Percentiles rank a stretch among this genome's conserved stretches.
Evolutionary conservation across 2,797 vertebrate genomes (phyloP).

Genomic region (Spinus pinus): DNA sequence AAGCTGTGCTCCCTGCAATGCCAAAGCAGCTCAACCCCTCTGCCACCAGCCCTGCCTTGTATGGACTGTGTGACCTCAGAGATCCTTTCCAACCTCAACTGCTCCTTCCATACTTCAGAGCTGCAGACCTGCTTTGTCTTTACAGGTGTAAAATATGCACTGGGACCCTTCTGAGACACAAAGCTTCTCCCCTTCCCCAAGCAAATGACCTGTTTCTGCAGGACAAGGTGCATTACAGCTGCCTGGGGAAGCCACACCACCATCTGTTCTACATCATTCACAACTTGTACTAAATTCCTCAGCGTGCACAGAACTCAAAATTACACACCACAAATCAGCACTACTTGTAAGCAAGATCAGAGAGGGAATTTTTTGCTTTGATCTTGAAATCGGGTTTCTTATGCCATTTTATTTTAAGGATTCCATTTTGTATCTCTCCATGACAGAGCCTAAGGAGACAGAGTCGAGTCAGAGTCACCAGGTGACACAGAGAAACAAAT

Average conservation of each 20-base stretch:
- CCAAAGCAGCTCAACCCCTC: background rate
- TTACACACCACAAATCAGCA: background rate
- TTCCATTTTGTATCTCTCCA: background rate
- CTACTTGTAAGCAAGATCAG: background rate
- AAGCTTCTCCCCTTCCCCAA: background rate
- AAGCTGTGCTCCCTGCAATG: background rate
- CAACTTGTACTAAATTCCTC: background rate
- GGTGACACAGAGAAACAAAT: background rate
- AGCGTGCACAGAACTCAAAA: background rate
- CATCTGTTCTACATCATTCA: background rate
- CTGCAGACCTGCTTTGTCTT: background rate
- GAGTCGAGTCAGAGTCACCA: background rate
- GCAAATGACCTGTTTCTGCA: background rate
- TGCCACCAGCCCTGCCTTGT: background rate
- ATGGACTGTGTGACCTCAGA: background rate
- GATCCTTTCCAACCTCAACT: background rate
- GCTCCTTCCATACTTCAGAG: background rate
- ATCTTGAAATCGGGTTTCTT: background rate
- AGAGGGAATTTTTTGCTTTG: background rate
- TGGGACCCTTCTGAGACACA: conserved; percentile 69
- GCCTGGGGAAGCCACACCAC: conserved; percentile 43
- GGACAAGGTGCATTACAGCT: conserved; percentile 20
- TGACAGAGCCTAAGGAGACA: background rate
- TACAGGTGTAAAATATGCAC: conserved; percentile 14
- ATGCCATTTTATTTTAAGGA: background rate